Conservation (phyloP, 1,140 invertebrate species). For the Littorina saxatilis region DNA sequence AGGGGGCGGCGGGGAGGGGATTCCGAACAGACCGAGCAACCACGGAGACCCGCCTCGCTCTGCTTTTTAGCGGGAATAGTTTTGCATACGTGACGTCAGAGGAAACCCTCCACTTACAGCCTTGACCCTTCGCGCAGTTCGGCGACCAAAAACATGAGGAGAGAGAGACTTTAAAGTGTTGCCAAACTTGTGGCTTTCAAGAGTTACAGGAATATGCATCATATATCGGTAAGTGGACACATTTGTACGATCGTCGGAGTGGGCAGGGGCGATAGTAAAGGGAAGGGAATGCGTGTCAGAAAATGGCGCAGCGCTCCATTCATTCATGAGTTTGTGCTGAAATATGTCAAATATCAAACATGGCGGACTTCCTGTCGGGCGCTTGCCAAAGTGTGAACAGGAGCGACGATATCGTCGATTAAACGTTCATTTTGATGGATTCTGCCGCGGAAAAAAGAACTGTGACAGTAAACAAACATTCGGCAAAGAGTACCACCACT, state of each 20-base stretch:
- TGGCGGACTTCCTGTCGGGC: slow-evolving; percentile 32
- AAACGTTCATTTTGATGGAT: background rate
- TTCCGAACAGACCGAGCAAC: no score
- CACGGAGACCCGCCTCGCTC: background rate
- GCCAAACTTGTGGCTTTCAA: background rate
- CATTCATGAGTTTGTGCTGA: slow-evolving; percentile 29
- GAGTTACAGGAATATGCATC: background rate
- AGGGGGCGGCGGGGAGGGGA: no score
- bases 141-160: background rate
- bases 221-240: background rate
- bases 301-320: slow-evolving; percentile 28
- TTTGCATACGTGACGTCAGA: slow-evolving; percentile 34
- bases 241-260: background rate
- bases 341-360: slow-evolving; percentile 38
- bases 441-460: background rate
- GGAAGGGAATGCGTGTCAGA: background rate
- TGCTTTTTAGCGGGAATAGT: slow-evolving; percentile 29
- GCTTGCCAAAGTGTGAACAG: slow-evolving; percentile 33
- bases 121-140: slow-evolving; percentile 34
- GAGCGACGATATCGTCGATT: background rate
- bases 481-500: background rate
- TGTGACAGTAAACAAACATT: background rate
- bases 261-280: background rate
- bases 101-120: slow-evolving; percentile 20
- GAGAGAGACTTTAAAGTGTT: background rate